Conservation (phyloP, 2,113 vertebrate genomes). For the Pelodiscus sinensis region DNA sequence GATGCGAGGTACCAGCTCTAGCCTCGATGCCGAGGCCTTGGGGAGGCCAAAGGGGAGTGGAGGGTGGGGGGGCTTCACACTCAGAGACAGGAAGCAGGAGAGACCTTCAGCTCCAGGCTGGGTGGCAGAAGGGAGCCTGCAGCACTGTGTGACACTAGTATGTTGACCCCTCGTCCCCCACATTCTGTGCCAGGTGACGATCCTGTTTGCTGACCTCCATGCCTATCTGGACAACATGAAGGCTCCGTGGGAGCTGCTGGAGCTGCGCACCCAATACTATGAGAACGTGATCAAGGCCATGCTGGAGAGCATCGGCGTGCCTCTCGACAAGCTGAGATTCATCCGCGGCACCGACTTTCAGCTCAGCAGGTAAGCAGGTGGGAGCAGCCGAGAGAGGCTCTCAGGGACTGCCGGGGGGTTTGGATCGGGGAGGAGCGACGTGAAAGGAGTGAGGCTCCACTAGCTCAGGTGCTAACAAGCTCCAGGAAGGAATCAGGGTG, state of each 20-base stretch:
- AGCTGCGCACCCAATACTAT: constrained; percentile 91
- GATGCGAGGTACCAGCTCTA: constrained; percentile 87
- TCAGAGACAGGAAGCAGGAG: not conserved
- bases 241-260: constrained; percentile 97
- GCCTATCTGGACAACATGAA: constrained; percentile 99
- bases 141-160: rapidly evolving
- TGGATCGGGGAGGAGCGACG: not conserved
- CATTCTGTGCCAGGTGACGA: constrained; percentile 83
- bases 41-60: rapidly evolving
- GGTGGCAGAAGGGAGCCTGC: rapidly evolving
- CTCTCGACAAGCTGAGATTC: constrained; percentile 94
- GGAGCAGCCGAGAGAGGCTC: rapidly evolving
- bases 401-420: no score
- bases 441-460: not conserved
- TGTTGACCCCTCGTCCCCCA: not conserved
- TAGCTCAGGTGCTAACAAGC: not conserved
- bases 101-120: rapidly evolving
- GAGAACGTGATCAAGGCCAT: constrained; percentile 95
- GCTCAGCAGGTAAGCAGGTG: constrained; percentile 91
- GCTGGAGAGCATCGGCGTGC: constrained; percentile 94
- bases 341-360: constrained; percentile 94
- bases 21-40: not conserved
- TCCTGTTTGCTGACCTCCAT: constrained; percentile 96
- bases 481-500: not conserved
- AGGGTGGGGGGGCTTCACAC: not conserved